Percentiles rank a stretch among this genome's conserved stretches.
Evolutionary conservation across 2,888 invertebrate species (phyloP).

Genomic region (Crioceris asparagi): DNA sequence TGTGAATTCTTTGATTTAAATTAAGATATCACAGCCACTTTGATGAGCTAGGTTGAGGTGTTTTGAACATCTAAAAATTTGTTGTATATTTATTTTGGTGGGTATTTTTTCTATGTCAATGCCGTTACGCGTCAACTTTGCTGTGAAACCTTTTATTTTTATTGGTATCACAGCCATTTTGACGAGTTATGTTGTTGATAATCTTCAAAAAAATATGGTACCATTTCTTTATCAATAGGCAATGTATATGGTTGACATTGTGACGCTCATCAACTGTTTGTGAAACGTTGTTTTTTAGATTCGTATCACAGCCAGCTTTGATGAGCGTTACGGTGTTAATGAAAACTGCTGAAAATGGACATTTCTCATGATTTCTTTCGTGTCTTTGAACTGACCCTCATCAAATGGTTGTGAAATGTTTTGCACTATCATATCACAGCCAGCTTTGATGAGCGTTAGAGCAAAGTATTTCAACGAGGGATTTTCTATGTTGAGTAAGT

Average conservation of each 20-base stretch:
- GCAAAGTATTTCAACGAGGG: too few species aligned
- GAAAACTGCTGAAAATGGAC: background rate
- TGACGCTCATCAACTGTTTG: slow-evolving; percentile 85
- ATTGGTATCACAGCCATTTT: slow-evolving; percentile 89
- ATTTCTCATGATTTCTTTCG: background rate
- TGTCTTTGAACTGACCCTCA: slow-evolving; percentile 39
- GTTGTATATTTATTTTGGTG: too few species aligned
- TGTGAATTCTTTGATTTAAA: slow-evolving; percentile 63
- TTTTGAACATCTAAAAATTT: slow-evolving; percentile 7
- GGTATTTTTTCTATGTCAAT: slow-evolving; percentile 22
- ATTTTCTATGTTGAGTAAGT: background rate
- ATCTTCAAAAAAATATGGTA: slow-evolving; percentile 20
- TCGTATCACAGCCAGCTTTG: slow-evolving; percentile 99
- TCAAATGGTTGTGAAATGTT: slow-evolving; percentile 84
- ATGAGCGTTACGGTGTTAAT: slow-evolving; percentile 62
- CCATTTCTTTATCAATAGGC: background rate
- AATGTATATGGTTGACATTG: slow-evolving; percentile 18
- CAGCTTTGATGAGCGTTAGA: slow-evolving; percentile 88
- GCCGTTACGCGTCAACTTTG: slow-evolving; percentile 65
- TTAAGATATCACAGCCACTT: slow-evolving; percentile 97
- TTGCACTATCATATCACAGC: slow-evolving; percentile 80
- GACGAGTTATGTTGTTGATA: slow-evolving; percentile 71
- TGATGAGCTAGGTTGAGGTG: slow-evolving; percentile 68
- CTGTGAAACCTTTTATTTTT: slow-evolving; percentile 56
- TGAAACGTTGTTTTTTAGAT: slow-evolving; percentile 57